Base-by-base conservation (phyloP, 2,888 invertebrate genomes). In the Drosophila trichaetosa region DNA sequence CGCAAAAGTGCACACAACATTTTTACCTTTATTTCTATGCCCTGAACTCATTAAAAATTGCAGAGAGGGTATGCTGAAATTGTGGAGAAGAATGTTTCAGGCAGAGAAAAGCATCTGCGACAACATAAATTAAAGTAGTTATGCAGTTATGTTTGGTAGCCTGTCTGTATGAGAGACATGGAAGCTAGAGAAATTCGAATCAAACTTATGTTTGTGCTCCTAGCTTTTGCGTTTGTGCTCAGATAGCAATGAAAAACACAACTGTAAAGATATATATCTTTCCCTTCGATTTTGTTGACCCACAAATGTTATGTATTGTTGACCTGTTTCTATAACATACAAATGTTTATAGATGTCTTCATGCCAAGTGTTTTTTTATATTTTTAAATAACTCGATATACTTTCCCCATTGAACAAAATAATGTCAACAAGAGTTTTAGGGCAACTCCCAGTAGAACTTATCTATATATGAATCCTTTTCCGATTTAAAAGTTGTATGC, bases 1-100 rank as follows among this genome's bases (percentile, higher is more conserved):
- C 60, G 59, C 61, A 77, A 84, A 82, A 82, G 58, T 73, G 77
- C 67, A 74, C 71, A 69, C 61, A 79, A 64, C 46, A 71, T 73
- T 61, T 73, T 61, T 83, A 77, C 76, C 85, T 88, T 87, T 72
- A 68, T 57, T 46, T 46, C 7, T 16, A 4, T 8, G 8, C 16
- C 16, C 16, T 16, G 7, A 24, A 16, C 16, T 4, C 8, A 16
- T 46, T 24, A 16, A 2, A 24, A 46, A 46, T 16, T 16, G 4
- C 4, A 24, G 16, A 46, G 1, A 16, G 46, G 46, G 46, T 46
- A 24, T 46, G 16, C 24, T 46, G 27, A 8, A 46, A 16, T 8
- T 46, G 21, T 46, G 46, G 16, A 24, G 24, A 4, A 8, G 24
- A 16, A 46, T 24, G 16, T 46, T 24, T 16, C 24, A 16, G 46